Evolutionary conservation across 1,140 invertebrate species (phyloP), one percentile per base, ranked within the genome.

Genomic region (Trachymyrmex septentrionalis): DNA sequence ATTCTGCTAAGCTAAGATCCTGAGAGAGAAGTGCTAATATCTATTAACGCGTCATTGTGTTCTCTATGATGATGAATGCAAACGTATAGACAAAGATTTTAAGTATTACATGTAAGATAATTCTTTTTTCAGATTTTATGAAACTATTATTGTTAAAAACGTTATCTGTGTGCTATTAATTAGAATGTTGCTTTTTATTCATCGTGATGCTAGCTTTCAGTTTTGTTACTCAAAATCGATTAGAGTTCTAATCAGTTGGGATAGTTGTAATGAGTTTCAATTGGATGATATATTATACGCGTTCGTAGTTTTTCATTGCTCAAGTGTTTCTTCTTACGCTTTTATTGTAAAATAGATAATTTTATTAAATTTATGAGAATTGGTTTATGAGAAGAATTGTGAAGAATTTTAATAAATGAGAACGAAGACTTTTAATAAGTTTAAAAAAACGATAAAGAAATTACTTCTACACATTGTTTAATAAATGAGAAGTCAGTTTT

Each of bases 1-100:
- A 88, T 76, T 50, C 73, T 9, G 24, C 64, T 50, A 48, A 63
- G 44, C 57, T 76, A 55, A 24, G 85, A 87, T 90, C 63, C 66
- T 50, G 30, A 48, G 34, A n/a, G 12, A 38, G 69, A 85, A 87
- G 38, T 67, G 66, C 16, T 12, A 59, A 2, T 27, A 72, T 14
- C 77, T 82, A 90, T 90, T 80, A 86, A 85, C 86, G 66, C 24
- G 48, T 81, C 63, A 86, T 90, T 90, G 77, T 88, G 50, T 76
- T 55, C 53, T n/a, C 53, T 53, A 14, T 44, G 21, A 55, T 19
- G 53, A 84, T 87, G 64, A 87, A 71, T 55, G 19, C 73, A 14
- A 75, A 30, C 12, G 12, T 19, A 16, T 2, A 48, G 5, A 57
- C 21, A 30, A 48, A 6, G 38, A 61, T 72, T 24, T 24, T 63